Base-by-base conservation (phyloP, 2,888 invertebrate genomes). In the Tetranychus piercei region DNA sequence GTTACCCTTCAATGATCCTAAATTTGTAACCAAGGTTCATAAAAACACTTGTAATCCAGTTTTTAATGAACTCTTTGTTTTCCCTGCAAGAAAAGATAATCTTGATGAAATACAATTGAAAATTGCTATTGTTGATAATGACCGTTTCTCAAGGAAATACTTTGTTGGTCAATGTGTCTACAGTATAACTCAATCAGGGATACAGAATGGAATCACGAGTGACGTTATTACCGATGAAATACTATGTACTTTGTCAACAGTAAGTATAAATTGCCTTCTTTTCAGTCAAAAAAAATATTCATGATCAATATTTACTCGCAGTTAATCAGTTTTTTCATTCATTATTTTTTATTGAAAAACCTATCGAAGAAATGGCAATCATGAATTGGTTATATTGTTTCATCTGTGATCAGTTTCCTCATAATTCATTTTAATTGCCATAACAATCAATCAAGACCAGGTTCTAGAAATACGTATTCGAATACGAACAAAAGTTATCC, bases 61-160 rank as follows among this genome's bases (percentile, higher is more conserved):
- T 5, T 82, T 80, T 78, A 81, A 82, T 77, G 82, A 82, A 77
- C 79, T 79, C 7, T 81, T 81, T 76, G 74, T 75, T 3, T 82
- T 82, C 77, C 75, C 73, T 11, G 74, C 78, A 1, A 23, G 73
- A 20, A 72, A 74, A 34, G 76, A 77, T 1, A 71, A 76, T n/a
- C 73, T 78, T 1, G 75, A 72, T 11, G 76, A 76, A 18, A 77
- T 78, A 71, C 76, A 80, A 5, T 74, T 78, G 9, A 78, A 79
- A 44, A 78, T 83, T 70, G 81, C 82, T 9, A 81, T 83, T 15
- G 82, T 82, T 78, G 82, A 82, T 78, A 81, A 82, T 15, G 83
- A 83, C 78, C 80, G 79, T 74, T 79, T 82, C 45, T 80, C 81
- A 6, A 77, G 83, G 22, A 81, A 82, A 66, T 81, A 81, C 76